A percentile compares a stretch with the other conserved stretches of the same genome.
Conservation (phyloP, 2,888 invertebrate genomes). For the Galerucella calmariensis region DNA sequence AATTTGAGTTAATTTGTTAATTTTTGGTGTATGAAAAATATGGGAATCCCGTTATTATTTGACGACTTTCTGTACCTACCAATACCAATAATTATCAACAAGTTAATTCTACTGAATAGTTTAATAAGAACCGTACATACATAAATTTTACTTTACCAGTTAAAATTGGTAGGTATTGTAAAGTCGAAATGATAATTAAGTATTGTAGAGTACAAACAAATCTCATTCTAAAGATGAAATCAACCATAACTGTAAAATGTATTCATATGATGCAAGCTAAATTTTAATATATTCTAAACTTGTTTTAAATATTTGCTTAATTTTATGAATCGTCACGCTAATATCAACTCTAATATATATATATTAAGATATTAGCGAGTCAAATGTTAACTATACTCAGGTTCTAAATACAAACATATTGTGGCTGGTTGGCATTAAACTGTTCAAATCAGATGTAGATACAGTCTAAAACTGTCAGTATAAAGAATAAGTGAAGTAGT, state of each 20-base stretch:
- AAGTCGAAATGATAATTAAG: conserved; percentile 12
- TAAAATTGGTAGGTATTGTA: conserved; percentile 11
- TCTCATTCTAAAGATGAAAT: conserved; percentile 12
- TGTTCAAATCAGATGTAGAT: neutral
- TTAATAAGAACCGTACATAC: too few relatives aligned
- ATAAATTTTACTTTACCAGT: neutral
- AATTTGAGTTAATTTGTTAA: neutral
- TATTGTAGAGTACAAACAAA: conserved; percentile 19
- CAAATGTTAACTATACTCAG: neutral
- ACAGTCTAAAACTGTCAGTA: neutral
- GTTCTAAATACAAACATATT: neutral
- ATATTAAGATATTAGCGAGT: conserved; percentile 1
- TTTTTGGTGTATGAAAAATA: neutral
- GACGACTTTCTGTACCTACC: neutral
- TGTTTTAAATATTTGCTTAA: conserved; percentile 2
- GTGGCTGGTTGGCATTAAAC: neutral
- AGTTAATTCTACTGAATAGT: neutral
- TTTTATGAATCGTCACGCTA: neutral
- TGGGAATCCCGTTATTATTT: conserved; percentile 2
- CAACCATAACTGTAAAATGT: conserved; percentile 1
- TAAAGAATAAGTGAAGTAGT: neutral
- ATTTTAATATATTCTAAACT: conserved; percentile 16
- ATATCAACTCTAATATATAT: neutral
- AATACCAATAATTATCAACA: neutral
- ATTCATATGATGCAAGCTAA: neutral